phyloP scores from a whole-genome alignment of 2,888 invertebrate species.

The Mantis religiosa region DNA sequence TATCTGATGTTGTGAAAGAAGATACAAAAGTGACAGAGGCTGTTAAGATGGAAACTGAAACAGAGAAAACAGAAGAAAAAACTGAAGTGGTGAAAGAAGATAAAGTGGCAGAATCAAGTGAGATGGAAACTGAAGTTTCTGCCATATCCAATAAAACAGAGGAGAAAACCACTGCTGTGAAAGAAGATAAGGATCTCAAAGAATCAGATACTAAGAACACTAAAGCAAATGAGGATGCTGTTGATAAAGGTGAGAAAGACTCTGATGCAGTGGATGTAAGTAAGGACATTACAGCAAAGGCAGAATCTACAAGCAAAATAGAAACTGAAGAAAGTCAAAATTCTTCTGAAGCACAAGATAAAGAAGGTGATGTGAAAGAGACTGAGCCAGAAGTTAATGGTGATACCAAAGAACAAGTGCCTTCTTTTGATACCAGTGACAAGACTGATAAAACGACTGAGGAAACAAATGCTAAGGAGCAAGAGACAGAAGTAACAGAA shows the following conservation, averaged over 20 bases:
- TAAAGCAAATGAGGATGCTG: neutral
- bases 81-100: slow-evolving; percentile 26
- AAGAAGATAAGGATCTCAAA: neutral
- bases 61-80: slow-evolving; percentile 9
- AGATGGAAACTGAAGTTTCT: neutral
- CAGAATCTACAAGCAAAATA: neutral
- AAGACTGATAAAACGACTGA: neutral
- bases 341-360: neutral
- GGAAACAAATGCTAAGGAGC: neutral
- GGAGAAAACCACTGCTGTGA: neutral
- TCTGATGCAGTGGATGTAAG: neutral
- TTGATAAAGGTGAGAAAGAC: neutral
- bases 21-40: too few relatives aligned
- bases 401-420: neutral
- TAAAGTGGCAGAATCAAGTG: slow-evolving; percentile 16
- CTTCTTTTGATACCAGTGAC: neutral
- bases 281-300: neutral
- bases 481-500: neutral
- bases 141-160: neutral
- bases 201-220: neutral
- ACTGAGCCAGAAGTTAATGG: neutral
- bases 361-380: neutral
- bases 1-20: too few relatives aligned
- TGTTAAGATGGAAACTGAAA: neutral
- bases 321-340: neutral